Base-by-base conservation (phyloP, 92 coral and sea anemone species). In the Epizoanthus illoricatus region DNA sequence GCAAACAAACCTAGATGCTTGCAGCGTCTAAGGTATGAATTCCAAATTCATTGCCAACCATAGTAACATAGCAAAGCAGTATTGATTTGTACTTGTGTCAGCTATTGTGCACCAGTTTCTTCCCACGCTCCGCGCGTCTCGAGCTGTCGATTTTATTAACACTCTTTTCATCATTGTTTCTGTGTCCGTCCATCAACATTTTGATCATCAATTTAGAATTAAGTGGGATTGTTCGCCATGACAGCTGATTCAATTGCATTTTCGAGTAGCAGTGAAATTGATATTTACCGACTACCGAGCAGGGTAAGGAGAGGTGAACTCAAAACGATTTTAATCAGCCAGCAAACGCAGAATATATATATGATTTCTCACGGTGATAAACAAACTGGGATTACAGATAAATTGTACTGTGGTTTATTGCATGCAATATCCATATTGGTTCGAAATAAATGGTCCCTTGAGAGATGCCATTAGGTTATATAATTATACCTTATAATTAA, bases 91-190 rank as follows among this genome's bases (percentile, higher is more conserved):
- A 52, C 56, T 52, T 52, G 56, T 52, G 56, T 13, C 56, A 52
- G 10, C 2, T 7, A 11, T 13, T 9, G 10, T 1, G 10, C 15
- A 52, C 2, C 56, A 52, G 21, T 78, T 63, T 41, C 23, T 62
- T 42, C 71, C 82, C 33, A 78, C 58, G 82, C 82, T 43, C 72
- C 72, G 36, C 60, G 71, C 19, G 43, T 21, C 19, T 61, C 45
- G 42, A 28, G 52, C 82, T 78, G 71, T 42, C 82, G 82, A 78
- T 78, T 78, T 78, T 55, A 78, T 78, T 78, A 78, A 63, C 82
- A 61, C 71, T 41, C 57, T 23, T 70, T 78, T 66, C 71, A 62
- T 78, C 70, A 63, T 78, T 78, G 67, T 78, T 64, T 42, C 12
- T 45, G 43, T 15, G 65, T 74, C 80, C 39, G 66, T 74, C 80